Percentiles rank a stretch among this genome's conserved stretches.
Evolutionary conservation across 1,140 invertebrate species (phyloP).

Genomic region (Cotesia glomerata): DNA sequence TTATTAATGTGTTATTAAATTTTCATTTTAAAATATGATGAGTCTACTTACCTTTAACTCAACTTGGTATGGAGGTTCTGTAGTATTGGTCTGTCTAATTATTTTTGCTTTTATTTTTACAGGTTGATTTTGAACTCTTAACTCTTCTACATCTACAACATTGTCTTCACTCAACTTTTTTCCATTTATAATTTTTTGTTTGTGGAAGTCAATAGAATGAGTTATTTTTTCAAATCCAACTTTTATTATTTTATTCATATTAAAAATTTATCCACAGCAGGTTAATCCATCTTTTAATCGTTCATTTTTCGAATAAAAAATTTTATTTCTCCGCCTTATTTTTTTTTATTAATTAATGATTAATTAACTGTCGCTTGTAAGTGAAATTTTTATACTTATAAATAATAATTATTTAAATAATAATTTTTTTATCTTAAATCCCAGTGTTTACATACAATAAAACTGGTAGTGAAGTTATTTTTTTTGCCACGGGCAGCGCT

Average conservation of each 20-base stretch:
- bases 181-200: slow-evolving; percentile 4
- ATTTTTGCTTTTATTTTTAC: background rate
- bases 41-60: background rate
- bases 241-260: background rate
- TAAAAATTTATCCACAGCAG: background rate
- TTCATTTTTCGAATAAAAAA: background rate
- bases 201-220: slow-evolving; percentile 19
- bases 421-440: too few species aligned
- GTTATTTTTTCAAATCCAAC: slow-evolving; percentile 6
- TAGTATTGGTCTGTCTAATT: background rate
- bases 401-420: too few species aligned
- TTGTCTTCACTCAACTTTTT: background rate
- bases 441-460: too few species aligned
- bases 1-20: background rate
- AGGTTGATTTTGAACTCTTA: background rate
- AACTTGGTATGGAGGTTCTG: background rate
- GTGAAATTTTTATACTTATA: too few species aligned
- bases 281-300: background rate
- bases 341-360: too few species aligned
- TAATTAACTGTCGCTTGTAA: too few species aligned
- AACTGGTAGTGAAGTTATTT: background rate
- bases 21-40: background rate
- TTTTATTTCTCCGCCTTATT: background rate
- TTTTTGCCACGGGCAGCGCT: background rate
- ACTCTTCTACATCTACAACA: slow-evolving; percentile 18